Conservation (phyloP, 2,888 invertebrate species). For the Diarsia rubi region DNA sequence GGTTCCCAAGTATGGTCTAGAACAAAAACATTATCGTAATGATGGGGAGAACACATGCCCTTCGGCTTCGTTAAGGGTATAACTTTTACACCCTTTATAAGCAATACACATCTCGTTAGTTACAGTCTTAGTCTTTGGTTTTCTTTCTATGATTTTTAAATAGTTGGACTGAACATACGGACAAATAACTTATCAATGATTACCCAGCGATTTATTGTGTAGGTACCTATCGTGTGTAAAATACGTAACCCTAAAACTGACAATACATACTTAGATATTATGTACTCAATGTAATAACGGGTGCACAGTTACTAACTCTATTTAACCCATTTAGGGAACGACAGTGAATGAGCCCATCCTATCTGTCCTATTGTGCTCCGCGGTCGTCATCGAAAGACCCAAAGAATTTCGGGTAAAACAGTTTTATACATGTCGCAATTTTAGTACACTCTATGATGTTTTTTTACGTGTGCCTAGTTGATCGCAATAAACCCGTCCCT, state of each 20-base stretch:
- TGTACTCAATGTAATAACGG: not conserved
- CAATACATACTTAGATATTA: not conserved
- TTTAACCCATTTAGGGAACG: constrained; percentile 24
- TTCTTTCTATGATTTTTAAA: not conserved
- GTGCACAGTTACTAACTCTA: not conserved
- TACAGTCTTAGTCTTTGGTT: not conserved
- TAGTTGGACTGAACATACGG: too few relatives aligned
- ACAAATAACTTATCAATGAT: not conserved
- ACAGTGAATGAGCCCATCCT: constrained; percentile 23
- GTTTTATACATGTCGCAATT: not conserved
- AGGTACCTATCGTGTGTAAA: too few relatives aligned
- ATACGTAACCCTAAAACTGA: not conserved
- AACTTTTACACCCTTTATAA: too few relatives aligned
- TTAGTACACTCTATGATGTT: not conserved
- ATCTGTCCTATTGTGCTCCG: constrained; percentile 20
- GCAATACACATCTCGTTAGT: not conserved
- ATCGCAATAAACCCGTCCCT: too few relatives aligned
- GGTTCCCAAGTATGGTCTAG: too few relatives aligned
- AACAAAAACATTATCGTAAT: too few relatives aligned
- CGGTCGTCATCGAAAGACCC: constrained; percentile 2
- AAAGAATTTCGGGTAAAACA: constrained; percentile 7
- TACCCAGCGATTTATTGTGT: not conserved
- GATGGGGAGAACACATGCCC: too few relatives aligned
- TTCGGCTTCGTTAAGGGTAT: too few relatives aligned
- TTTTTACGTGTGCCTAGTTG: too few relatives aligned